Base-by-base conservation (phyloP, 2,888 invertebrate species). In the Magallana nippona region DNA sequence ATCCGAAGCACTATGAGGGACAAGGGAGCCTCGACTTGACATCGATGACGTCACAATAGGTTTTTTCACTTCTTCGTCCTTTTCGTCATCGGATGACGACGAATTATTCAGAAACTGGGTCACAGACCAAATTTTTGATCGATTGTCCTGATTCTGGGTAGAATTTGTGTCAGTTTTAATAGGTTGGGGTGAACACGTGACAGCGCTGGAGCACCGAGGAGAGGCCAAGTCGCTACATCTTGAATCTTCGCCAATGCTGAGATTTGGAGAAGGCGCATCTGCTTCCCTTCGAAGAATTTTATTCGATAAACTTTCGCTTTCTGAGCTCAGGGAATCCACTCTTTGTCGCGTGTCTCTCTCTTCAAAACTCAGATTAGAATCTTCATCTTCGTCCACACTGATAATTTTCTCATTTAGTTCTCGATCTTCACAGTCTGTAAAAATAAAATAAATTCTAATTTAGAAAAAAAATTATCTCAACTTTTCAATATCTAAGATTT, bases 121-220 rank as follows among this genome's bases (percentile, higher is more conserved):
- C 15, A 91, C 90, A 17, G 92, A 92, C 92, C 91, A 91, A 27
- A 91, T 92, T 83, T 91, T 92, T 10, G 91, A 90, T 79, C 90
- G 84, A 56, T 88, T 84, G 55, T 85, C 58, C 17, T 81, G 60
- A 60, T 81, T 63, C 22, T 84, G 81, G 32, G 78, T 62, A 56
- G 78, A 15, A 22, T 62, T 60, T 77, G 19, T 63, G 60, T 82
- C 79, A 60, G 78, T 79, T 62, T 44, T 79, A n/a, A 22, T 27
- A 55, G 78, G 22, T 77, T 81, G 79, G 10, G 84, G 60, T 17
- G 57, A 79, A 78, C 81, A 56, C 60, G 55, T 77, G 55, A 56
- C 77, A 32, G 55, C 27, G 19, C 60, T 79, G 15, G 77, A 60
- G 44, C 82, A 78, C 62, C 79, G 27, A 13, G 80, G 83, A 55